Percentiles rank a stretch among this genome's conserved stretches.
phyloP scores from a whole-genome alignment of 2,888 invertebrate genomes.

The Microchrysa polita region DNA sequence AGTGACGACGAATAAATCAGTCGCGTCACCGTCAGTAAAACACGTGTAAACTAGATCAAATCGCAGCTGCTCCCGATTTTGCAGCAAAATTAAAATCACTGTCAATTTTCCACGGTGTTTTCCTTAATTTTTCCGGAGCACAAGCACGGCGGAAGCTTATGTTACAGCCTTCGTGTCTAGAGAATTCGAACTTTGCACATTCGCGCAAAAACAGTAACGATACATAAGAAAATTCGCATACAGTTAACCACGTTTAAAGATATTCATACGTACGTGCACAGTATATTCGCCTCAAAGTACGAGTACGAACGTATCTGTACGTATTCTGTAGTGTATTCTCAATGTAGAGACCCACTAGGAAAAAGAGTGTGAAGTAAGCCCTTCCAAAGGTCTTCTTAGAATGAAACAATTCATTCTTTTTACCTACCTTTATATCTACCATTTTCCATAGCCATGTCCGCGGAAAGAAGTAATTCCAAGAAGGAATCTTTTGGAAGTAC shows the following conservation, averaged over 20 bases:
- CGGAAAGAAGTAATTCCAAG: too few species aligned
- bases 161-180: constrained; percentile 54
- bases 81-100: not conserved
- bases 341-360: too few species aligned
- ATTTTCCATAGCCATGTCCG: too few species aligned
- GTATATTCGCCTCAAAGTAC: not conserved
- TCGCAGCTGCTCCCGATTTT: not conserved
- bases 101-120: not conserved
- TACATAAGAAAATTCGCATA: not conserved
- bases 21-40: too few species aligned
- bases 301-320: not conserved
- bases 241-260: not conserved
- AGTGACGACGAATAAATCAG: not conserved
- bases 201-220: not conserved
- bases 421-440: too few species aligned
- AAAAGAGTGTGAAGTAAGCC: too few species aligned
- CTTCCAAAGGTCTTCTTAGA: too few species aligned
- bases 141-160: constrained; percentile 51
- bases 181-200: constrained; percentile 49
- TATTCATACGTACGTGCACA: not conserved
- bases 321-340: too few species aligned
- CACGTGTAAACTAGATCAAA: not conserved
- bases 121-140: constrained; percentile 44
- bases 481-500: too few species aligned
- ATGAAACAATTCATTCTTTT: too few species aligned